Evolutionary conservation across 2,797 vertebrate species (phyloP), one percentile per base, ranked within the genome.

Genomic region (Limnodromus scolopaceus): DNA sequence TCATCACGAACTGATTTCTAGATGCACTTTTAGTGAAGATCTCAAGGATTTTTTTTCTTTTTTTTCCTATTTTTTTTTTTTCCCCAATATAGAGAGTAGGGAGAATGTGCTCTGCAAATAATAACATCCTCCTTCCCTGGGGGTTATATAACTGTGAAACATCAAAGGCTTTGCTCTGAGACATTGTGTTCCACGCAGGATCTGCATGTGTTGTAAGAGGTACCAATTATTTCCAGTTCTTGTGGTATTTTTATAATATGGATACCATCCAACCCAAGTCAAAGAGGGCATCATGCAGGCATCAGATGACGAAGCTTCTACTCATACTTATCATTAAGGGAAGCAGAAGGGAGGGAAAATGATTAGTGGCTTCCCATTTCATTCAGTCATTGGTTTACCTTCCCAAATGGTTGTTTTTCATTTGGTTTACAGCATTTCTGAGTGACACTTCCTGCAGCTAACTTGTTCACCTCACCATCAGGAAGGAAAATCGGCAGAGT

Each of bases 181-280:
- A 96, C 87, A 84, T 71, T 84, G 89, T 95, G 87, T 93, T 94
- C 84, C 85, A 79, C 6, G 2, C 61, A 74, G 69, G 84, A 96
- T 91, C 91, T 92, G 89, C 87, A 89, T 94, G 69, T 93, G 89
- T 86, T 96, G 48, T 60, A 87, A 92, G 86, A 92, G 82, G 87
- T 86, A 93, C 65, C 91, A 97, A 95, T 96, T 95, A 96, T 89
- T 96, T 96, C 84, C 87, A 86, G 91, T 79, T 83, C 92, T 68
- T 96, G 95, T 76, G 92, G 92, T 90, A 86, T 23, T 92, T 93
- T 90, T 93, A 72, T 78, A 89, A 89, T 86, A 68, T 39, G 84
- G 69, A 94, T 81, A 58, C 41, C 2, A 3, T 88, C 89, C 78
- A 95, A 84, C 65, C 36, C 58, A 48, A 86, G 82, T 90, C 85